Conservation (phyloP, 2,113 vertebrate genomes). For the Melanotaenia duboulayi region DNA sequence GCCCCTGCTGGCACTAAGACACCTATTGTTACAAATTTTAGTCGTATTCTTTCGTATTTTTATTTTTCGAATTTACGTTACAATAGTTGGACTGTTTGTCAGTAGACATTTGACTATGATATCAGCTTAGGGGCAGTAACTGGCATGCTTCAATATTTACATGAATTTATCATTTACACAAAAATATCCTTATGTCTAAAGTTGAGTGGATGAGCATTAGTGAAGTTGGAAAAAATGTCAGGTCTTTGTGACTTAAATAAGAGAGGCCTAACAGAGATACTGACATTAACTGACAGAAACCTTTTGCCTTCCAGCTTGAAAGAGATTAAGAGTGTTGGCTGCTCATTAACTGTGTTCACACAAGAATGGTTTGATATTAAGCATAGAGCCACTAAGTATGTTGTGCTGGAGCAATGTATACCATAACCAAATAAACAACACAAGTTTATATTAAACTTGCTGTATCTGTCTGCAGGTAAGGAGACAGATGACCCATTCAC, state of each 20-base stretch:
- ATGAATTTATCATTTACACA: slow-evolving; percentile 1
- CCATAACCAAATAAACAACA: slow-evolving; percentile 1
- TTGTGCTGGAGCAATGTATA: slow-evolving; percentile 36
- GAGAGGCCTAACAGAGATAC: slow-evolving; percentile 10
- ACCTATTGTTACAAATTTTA: not conserved
- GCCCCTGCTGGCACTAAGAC: not conserved
- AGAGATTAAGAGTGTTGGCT: slow-evolving; percentile 39
- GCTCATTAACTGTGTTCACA: slow-evolving; percentile 35
- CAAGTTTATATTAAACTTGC: slow-evolving; percentile 24
- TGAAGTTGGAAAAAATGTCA: slow-evolving; percentile 1
- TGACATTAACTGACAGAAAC: slow-evolving; percentile 44
- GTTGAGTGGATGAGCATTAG: slow-evolving; percentile 6
- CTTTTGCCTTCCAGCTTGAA: slow-evolving; percentile 26
- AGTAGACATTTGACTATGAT: not conserved
- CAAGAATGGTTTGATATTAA: slow-evolving; percentile 31
- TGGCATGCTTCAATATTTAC: slow-evolving; percentile 15
- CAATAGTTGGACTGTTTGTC: not conserved
- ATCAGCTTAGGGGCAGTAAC: not conserved
- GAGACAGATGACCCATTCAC: slow-evolving; percentile 24
- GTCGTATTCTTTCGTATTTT: too few relatives aligned
- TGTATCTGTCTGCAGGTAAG: slow-evolving; percentile 56
- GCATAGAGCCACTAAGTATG: slow-evolving; percentile 36
- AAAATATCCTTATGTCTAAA: not conserved
- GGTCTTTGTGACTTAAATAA: slow-evolving; percentile 9
- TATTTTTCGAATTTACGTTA: too few relatives aligned